Conservation (phyloP, 2,113 vertebrate species). For the Perca fluviatilis region DNA sequence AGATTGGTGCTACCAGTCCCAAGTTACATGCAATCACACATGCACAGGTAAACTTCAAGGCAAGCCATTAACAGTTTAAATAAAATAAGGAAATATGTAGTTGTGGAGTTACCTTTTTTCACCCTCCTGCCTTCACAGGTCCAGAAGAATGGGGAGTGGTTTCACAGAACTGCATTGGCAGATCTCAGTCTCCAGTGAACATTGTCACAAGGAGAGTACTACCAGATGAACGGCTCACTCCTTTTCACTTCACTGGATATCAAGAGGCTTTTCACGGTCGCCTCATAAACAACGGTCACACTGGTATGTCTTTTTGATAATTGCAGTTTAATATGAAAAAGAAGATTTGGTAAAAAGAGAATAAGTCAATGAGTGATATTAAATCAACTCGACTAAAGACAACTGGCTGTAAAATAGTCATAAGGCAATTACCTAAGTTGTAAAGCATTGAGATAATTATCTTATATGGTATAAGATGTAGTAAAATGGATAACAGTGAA, state of each 20-base stretch:
- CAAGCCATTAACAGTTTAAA: not conserved
- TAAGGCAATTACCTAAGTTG: not conserved
- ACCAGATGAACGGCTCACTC: conserved; percentile 20
- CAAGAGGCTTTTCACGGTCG: conserved; percentile 48
- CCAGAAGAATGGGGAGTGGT: conserved; percentile 67
- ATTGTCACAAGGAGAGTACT: conserved; percentile 66
- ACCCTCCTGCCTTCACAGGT: conserved; percentile 47
- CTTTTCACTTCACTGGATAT: conserved; percentile 64
- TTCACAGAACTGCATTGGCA: conserved; percentile 39
- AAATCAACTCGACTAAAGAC: not conserved
- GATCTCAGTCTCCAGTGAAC: conserved; percentile 81
- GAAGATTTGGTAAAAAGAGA: not conserved
- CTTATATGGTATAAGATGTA: not conserved
- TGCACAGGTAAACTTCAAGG: conserved; percentile 69
- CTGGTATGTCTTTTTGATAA: conserved; percentile 52
- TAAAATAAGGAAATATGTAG: not conserved
- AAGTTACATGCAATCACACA: conserved; percentile 58
- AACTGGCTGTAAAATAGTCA: not conserved
- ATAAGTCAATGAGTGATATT: not conserved
- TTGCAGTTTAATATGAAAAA: not conserved
- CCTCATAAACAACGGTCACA: conserved; percentile 77
- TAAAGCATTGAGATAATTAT: not conserved
- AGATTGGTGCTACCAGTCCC: conserved; percentile 82
- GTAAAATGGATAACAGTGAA: not conserved
- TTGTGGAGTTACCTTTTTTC: not conserved